Conservation (phyloP, 2,888 invertebrate genomes). For the Lumbricus terrestris region DNA sequence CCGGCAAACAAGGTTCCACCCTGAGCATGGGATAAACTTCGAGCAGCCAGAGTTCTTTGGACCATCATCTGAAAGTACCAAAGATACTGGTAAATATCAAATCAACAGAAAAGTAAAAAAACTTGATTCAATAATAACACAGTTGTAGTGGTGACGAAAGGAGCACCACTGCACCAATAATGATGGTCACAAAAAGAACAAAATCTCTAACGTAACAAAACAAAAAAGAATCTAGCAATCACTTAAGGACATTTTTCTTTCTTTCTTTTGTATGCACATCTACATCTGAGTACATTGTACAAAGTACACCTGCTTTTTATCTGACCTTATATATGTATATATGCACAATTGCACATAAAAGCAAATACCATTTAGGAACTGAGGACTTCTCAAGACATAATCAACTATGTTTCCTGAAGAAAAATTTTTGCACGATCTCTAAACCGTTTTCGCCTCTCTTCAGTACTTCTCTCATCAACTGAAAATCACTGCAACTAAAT, state of each 20-base stretch:
- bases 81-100: neutral
- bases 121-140: neutral
- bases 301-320: neutral
- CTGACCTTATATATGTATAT: neutral
- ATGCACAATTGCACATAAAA: neutral
- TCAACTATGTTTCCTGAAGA: no score
- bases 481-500: neutral
- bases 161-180: neutral
- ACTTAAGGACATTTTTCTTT: no score
- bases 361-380: no score
- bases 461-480: neutral
- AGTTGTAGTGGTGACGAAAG: neutral
- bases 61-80: constrained; percentile 34
- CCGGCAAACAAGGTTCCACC: constrained; percentile 62
- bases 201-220: no score
- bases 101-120: neutral
- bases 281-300: no score
- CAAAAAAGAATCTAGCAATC: no score
- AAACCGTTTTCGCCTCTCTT: neutral
- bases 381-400: no score
- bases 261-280: no score
- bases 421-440: neutral
- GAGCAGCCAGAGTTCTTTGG: constrained; percentile 60
- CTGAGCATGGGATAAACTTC: constrained; percentile 62
- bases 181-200: no score